Evolutionary conservation across 2,888 invertebrate genomes (phyloP).

Genomic region (Girardia tigrina): DNA sequence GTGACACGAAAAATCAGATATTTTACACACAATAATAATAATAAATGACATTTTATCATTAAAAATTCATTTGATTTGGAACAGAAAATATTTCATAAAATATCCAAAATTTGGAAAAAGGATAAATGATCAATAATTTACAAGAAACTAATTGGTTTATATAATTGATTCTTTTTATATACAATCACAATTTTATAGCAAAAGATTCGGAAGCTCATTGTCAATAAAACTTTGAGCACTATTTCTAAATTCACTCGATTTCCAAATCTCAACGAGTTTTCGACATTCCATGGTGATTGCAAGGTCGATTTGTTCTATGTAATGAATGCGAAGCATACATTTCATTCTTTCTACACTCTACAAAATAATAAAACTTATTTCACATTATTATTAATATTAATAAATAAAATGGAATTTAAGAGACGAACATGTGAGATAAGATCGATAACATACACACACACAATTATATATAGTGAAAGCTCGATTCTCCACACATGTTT

Average conservation of each 20-base stretch:
- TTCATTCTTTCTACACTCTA: conserved; percentile 25
- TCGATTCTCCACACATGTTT: no score
- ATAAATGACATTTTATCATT: neutral
- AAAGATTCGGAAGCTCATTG: conserved; percentile 5
- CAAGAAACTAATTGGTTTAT: neutral
- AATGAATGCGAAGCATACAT: conserved; percentile 16
- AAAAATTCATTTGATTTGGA: neutral
- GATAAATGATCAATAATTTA: neutral
- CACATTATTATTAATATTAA: no score
- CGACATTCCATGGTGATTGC: neutral
- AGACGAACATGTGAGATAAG: no score
- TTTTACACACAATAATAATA: neutral
- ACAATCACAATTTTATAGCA: neutral
- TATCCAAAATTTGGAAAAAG: neutral
- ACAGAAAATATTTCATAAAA: neutral
- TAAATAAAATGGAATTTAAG: no score
- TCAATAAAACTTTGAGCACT: conserved; percentile 1
- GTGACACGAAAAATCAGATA: neutral
- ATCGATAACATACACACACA: no score
- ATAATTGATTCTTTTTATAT: neutral
- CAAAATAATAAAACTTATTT: neutral
- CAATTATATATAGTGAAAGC: no score
- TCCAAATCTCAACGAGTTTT: conserved; percentile 19
- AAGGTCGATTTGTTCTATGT: neutral
- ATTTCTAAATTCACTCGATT: neutral